Evolutionary conservation across 2,113 vertebrate species (phyloP).

Genomic region (Merops nubicus): DNA sequence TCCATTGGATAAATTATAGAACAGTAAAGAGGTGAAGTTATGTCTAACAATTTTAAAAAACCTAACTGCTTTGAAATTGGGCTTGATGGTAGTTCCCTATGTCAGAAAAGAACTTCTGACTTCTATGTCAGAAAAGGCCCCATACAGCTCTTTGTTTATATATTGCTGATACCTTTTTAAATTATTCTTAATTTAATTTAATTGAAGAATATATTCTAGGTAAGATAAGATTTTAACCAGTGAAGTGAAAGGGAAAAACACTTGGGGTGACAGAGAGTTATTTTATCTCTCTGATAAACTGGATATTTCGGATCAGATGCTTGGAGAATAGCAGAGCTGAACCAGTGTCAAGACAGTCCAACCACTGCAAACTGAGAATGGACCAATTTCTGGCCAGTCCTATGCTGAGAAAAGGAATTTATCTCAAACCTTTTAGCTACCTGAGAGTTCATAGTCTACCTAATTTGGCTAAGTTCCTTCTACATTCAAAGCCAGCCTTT

Average conservation of each 20-base stretch:
- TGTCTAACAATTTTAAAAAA: background rate
- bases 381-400: background rate
- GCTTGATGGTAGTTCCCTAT: background rate
- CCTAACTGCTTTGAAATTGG: background rate
- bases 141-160: accelerated
- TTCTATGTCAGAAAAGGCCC: too few relatives aligned
- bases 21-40: background rate
- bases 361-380: background rate
- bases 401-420: background rate
- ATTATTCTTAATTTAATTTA: background rate
- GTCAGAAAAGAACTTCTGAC: background rate
- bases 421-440: background rate
- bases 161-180: background rate
- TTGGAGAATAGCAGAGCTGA: background rate
- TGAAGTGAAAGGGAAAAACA: background rate
- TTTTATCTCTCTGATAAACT: background rate
- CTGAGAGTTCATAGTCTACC: background rate
- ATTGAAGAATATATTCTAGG: background rate
- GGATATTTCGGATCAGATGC: background rate
- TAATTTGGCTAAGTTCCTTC: background rate
- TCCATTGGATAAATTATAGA: background rate
- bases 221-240: background rate
- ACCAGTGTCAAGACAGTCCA: background rate
- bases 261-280: background rate
- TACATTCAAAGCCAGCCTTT: background rate